These are phyloP conservation scores for Steatocranus sp. DNA, from an alignment of 2,797 vertebrate genomes.

Conservation along the genomic window DNA sequence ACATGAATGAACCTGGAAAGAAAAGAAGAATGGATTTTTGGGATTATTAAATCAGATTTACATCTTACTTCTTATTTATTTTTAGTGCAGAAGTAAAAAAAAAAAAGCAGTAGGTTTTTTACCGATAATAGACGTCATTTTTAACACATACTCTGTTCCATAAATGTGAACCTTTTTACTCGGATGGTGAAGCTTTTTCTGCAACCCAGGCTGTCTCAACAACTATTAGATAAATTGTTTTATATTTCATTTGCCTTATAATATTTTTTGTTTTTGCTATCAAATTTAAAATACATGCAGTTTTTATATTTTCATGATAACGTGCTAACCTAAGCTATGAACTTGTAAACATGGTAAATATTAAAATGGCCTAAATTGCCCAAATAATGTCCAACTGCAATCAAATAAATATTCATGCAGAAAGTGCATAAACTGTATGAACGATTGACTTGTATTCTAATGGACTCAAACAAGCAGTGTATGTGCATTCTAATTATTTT, in stretches of 20 bases:
- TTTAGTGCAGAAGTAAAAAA: background rate
- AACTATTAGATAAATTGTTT: background rate
- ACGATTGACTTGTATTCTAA: background rate
- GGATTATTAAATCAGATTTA: background rate
- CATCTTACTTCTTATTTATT: background rate
- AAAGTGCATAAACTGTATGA: background rate
- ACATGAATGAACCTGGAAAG: background rate
- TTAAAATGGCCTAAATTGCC: background rate
- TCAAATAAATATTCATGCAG: background rate
- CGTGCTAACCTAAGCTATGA: background rate
- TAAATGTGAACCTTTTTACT: background rate
- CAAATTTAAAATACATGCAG: background rate
- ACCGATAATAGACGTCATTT: accelerated
- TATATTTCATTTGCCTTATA: background rate
- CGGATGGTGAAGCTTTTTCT: background rate
- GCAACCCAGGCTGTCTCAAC: background rate
- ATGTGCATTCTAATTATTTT: background rate
- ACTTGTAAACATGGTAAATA: background rate
- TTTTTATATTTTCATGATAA: background rate
- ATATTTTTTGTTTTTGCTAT: background rate
- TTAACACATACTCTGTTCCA: background rate
- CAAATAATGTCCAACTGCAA: background rate
- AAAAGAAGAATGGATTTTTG: background rate
- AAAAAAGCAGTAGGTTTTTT: background rate
- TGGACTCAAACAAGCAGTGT: background rate